Evolutionary conservation across 2,797 vertebrate species (phyloP).

Genomic region (Luscinia luscinia): DNA sequence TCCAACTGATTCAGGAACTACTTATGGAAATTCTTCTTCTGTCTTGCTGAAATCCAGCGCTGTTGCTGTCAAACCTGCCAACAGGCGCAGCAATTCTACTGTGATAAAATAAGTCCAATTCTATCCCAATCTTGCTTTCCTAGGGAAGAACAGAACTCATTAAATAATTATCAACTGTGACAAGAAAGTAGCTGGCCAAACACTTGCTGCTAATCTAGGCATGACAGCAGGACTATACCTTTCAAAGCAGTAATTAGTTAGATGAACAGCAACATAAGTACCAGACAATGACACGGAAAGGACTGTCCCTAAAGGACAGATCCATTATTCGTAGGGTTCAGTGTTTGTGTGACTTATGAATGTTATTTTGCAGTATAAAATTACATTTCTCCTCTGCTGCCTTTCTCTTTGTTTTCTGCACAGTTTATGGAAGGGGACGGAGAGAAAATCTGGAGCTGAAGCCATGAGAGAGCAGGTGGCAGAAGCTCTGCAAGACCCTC

Average conservation of each 20-base stretch:
- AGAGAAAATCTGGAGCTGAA: conserved; percentile 23
- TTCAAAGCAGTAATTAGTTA: conserved; percentile 69
- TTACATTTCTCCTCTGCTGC: conserved; percentile 39
- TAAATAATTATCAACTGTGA: conserved; percentile 67
- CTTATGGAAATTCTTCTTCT: conserved; percentile 74
- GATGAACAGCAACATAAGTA: conserved; percentile 68
- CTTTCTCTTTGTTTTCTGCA: conserved; percentile 47
- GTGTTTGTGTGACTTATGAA: conserved; percentile 70
- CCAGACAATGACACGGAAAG: conserved; percentile 62
- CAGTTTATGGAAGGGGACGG: background rate
- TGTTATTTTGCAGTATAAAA: conserved; percentile 68
- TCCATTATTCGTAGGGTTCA: conserved; percentile 69
- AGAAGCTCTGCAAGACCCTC: background rate
- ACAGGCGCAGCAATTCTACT: conserved; percentile 31
- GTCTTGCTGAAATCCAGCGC: conserved; percentile 56
- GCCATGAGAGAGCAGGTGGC: background rate
- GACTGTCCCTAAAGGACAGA: conserved; percentile 74
- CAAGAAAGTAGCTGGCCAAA: conserved; percentile 70
- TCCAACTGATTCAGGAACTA: conserved; percentile 63
- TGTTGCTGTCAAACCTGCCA: conserved; percentile 52
- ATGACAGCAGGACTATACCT: conserved; percentile 68
- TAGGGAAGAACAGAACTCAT: conserved; percentile 69
- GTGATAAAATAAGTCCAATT: conserved; percentile 66
- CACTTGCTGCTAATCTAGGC: conserved; percentile 67
- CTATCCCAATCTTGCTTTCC: conserved; percentile 67